Percentiles rank a stretch among this genome's conserved stretches.
These are phyloP conservation scores for Holotrichia oblita DNA, from an alignment of 1,140 invertebrate genomes.

Conservation along the genomic window DNA sequence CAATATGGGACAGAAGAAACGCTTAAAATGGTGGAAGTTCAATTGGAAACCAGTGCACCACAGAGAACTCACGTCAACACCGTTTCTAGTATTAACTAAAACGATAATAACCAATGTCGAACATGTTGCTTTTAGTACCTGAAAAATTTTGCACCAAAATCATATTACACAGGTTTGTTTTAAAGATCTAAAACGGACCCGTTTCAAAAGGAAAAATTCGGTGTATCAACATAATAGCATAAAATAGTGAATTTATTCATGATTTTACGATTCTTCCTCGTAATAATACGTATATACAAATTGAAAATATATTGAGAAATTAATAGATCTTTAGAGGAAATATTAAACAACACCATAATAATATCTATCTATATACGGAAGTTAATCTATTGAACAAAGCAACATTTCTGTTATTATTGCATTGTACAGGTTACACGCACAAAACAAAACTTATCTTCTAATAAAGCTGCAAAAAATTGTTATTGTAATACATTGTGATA, in stretches of 20 bases:
- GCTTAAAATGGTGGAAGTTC: conserved; percentile 55
- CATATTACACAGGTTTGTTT: neutral
- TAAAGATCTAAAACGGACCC: neutral
- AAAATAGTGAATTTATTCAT: neutral
- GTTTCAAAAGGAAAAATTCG: neutral
- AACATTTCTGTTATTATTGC: conserved; percentile 43
- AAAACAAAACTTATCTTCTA: conserved; percentile 52
- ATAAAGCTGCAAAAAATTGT: neutral
- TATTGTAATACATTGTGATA: conserved; percentile 44
- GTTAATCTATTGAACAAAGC: neutral
- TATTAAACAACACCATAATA: neutral
- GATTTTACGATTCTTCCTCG: neutral
- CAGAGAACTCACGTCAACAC: conserved; percentile 44
- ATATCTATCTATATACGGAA: neutral
- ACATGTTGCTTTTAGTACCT: conserved; percentile 47
- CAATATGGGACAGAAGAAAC: conserved; percentile 53
- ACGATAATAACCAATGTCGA: neutral
- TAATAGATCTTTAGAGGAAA: neutral
- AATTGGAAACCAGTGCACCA: conserved; percentile 49
- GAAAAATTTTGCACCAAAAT: conserved; percentile 38
- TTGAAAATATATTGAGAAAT: neutral
- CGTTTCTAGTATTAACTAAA: neutral
- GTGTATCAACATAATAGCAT: neutral
- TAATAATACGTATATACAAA: neutral
- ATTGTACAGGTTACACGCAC: conserved; percentile 47